Evolutionary conservation across 2,113 vertebrate species (phyloP).

Genomic region (Tonatia bakeri): DNA sequence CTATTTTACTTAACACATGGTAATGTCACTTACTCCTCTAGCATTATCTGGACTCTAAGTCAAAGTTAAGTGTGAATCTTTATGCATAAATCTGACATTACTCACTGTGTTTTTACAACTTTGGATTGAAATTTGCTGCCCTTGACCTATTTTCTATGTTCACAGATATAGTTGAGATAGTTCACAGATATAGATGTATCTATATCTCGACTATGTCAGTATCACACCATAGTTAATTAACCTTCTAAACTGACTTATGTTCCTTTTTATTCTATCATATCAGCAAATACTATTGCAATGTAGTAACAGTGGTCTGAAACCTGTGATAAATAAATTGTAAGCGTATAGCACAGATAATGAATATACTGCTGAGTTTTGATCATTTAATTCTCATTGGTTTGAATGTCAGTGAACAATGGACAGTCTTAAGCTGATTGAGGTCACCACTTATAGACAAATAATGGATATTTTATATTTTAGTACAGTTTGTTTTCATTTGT

Average conservation of each 20-base stretch:
- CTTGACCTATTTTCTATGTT: neutral
- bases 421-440: neutral
- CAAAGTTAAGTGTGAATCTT: conserved; percentile 5
- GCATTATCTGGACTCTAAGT: neutral
- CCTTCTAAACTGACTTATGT: neutral
- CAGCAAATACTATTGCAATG: neutral
- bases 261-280: neutral
- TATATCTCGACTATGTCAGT: neutral
- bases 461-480: neutral
- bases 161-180: neutral
- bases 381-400: neutral
- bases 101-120: neutral
- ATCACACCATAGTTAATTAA: neutral
- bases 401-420: neutral
- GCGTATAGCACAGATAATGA: neutral
- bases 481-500: neutral
- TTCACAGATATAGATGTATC: neutral
- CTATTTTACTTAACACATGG: neutral
- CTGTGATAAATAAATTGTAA: neutral
- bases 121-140: neutral
- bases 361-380: neutral
- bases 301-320: neutral
- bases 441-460: neutral
- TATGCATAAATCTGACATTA: neutral
- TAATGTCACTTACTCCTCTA: neutral